phyloP scores from a whole-genome alignment of 2,888 invertebrate species.

The Perizoma flavofasciatum region DNA sequence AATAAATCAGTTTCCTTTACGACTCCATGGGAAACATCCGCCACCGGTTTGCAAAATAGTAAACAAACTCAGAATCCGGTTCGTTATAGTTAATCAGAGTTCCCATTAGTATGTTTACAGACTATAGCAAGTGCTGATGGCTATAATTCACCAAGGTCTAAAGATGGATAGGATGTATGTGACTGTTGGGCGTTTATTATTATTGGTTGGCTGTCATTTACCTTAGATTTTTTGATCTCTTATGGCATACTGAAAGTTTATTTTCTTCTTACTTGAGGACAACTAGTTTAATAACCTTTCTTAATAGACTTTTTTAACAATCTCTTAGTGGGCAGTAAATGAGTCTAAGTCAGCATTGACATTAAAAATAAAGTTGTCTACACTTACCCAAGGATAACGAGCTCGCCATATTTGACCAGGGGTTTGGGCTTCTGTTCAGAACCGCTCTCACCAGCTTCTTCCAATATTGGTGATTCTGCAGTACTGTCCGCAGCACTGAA shows the following conservation, averaged over 20 bases:
- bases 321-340: too few relatives aligned
- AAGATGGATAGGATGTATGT: too few relatives aligned
- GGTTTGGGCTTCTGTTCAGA: conserved; percentile 91
- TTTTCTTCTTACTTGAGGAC: too few relatives aligned
- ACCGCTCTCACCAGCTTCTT: conserved; percentile 89
- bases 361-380: neutral
- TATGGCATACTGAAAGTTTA: too few relatives aligned
- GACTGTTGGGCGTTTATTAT: too few relatives aligned
- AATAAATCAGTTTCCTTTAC: conserved; percentile 22
- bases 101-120: conserved; percentile 8
- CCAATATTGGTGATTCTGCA: conserved; percentile 90
- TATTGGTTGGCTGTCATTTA: too few relatives aligned
- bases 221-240: too few relatives aligned
- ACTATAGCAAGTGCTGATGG: neutral
- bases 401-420: conserved; percentile 94
- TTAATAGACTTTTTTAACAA: too few relatives aligned
- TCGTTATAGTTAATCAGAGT: conserved; percentile 22
- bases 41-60: conserved; percentile 23
- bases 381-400: conserved; percentile 96
- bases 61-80: conserved; percentile 33
- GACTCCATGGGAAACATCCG: conserved; percentile 25
- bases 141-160: neutral
- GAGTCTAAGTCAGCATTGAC: too few relatives aligned
- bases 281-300: too few relatives aligned
- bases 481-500: conserved; percentile 80